phyloP scores from a whole-genome alignment of 2,797 vertebrate genomes.

The Chromis chromis region DNA sequence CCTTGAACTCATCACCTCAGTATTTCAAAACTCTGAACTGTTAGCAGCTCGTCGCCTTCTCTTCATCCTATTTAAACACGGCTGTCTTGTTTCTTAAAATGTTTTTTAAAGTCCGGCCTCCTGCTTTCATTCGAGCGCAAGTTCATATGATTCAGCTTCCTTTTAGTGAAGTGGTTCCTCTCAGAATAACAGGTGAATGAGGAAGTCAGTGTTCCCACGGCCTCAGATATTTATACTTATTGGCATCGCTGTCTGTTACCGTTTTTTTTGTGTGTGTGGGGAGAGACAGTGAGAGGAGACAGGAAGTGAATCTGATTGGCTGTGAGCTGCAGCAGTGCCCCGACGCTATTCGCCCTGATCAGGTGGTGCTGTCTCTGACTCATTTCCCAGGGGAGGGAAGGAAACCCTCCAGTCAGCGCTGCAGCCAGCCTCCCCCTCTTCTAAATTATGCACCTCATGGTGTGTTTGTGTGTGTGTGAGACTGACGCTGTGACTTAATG shows the following conservation, averaged over 20 bases:
- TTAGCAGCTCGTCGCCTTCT: no score
- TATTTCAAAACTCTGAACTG: no score
- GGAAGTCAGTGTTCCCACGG: conserved; percentile 42
- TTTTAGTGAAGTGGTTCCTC: neutral
- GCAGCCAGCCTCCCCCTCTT: conserved; percentile 15
- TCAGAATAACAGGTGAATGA: conserved; percentile 17
- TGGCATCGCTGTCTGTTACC: neutral
- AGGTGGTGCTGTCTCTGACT: conserved; percentile 63
- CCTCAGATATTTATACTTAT: conserved; percentile 31
- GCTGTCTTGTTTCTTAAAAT: neutral
- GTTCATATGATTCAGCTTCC: neutral
- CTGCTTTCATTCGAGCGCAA: no score
- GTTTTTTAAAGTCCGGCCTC: neutral
- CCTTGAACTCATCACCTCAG: no score
- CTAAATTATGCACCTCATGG: conserved; percentile 31
- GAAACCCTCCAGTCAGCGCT: conserved; percentile 50
- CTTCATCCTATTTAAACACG: no score
- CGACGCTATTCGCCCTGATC: conserved; percentile 4
- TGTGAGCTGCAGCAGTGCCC: conserved; percentile 34
- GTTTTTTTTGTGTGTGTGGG: neutral
- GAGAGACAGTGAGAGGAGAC: neutral
- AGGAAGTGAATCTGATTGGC: conserved; percentile 64
- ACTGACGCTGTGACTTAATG: neutral
- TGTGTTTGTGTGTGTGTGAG: neutral
- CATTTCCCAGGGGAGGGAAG: conserved; percentile 46